A percentile compares a stretch with the other conserved stretches of the same genome.
These are phyloP conservation scores for Penaeus vannamei DNA, from an alignment of 1,140 invertebrate genomes.

Conservation along the genomic window DNA sequence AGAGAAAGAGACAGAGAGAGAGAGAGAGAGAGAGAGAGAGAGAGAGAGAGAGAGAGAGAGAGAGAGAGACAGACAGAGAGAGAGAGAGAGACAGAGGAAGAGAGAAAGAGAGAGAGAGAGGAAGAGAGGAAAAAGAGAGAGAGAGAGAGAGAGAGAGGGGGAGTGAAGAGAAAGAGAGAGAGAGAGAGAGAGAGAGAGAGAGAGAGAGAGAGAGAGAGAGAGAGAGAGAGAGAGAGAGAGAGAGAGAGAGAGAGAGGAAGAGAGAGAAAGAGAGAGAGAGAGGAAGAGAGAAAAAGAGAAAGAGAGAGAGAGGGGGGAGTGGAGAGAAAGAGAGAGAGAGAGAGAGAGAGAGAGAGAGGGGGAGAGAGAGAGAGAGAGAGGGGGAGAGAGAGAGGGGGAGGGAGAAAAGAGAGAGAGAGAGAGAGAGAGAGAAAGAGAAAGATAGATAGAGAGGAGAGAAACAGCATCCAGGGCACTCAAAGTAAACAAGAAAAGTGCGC, in stretches of 20 bases:
- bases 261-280: background rate
- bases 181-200: background rate
- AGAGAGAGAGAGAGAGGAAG: background rate
- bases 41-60: background rate
- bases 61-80: too few species aligned
- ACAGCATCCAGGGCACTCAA: too few species aligned
- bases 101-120: background rate
- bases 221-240: too few species aligned
- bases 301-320: too few species aligned
- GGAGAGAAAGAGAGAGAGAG: background rate
- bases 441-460: too few species aligned
- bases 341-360: background rate
- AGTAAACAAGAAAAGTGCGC: too few species aligned
- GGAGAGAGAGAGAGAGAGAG: background rate
- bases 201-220: too few species aligned
- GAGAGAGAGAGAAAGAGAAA: constrained; percentile 34
- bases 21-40: background rate
- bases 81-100: background rate
- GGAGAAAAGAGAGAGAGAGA: background rate
- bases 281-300: too few species aligned
- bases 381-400: background rate
- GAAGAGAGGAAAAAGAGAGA: background rate
- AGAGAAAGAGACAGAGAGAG: background rate
- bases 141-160: too few species aligned
- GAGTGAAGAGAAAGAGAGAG: background rate